A percentile compares a stretch with the other conserved stretches of the same genome.
These are phyloP conservation scores for Trichoplusia ni DNA, from an alignment of 1,140 invertebrate species.

Conservation along the genomic window DNA sequence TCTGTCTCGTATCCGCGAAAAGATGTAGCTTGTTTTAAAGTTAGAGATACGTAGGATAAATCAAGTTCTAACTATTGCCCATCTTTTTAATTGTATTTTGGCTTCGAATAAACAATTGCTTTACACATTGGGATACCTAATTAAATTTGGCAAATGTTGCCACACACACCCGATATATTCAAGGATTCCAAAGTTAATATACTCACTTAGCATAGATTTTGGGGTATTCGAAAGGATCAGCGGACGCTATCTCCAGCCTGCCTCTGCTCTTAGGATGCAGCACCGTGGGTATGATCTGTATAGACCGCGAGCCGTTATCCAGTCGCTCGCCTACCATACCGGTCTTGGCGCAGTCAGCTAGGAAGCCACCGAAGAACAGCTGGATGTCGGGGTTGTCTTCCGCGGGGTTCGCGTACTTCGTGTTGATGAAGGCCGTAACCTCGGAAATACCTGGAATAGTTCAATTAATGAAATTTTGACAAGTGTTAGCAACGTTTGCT, in stretches of 20 bases:
- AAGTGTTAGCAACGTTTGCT: neutral
- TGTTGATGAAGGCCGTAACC: constrained; percentile 91
- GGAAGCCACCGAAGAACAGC: constrained; percentile 91
- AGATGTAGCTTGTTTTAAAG: too few relatives aligned
- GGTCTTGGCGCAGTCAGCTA: constrained; percentile 91
- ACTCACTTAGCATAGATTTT: constrained; percentile 78
- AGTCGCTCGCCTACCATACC: constrained; percentile 91
- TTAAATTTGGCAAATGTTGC: neutral
- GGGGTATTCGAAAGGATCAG: constrained; percentile 85
- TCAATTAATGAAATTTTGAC: neutral
- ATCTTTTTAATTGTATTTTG: too few relatives aligned
- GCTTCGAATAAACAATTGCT: too few relatives aligned
- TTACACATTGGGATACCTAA: neutral
- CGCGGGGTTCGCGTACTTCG: constrained; percentile 88
- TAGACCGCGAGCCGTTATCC: constrained; percentile 83
- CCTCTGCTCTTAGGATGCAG: constrained; percentile 92
- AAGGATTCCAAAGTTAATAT: neutral
- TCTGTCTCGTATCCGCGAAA: too few relatives aligned
- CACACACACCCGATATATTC: neutral
- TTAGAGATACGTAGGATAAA: too few relatives aligned
- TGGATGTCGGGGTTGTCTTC: constrained; percentile 93
- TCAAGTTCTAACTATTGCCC: too few relatives aligned
- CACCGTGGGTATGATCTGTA: constrained; percentile 85
- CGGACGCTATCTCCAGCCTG: constrained; percentile 86
- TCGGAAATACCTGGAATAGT: constrained; percentile 86